These are phyloP conservation scores for Darevskia nairensis DNA, from an alignment of 2,797 vertebrate species.

Conservation along the genomic window DNA sequence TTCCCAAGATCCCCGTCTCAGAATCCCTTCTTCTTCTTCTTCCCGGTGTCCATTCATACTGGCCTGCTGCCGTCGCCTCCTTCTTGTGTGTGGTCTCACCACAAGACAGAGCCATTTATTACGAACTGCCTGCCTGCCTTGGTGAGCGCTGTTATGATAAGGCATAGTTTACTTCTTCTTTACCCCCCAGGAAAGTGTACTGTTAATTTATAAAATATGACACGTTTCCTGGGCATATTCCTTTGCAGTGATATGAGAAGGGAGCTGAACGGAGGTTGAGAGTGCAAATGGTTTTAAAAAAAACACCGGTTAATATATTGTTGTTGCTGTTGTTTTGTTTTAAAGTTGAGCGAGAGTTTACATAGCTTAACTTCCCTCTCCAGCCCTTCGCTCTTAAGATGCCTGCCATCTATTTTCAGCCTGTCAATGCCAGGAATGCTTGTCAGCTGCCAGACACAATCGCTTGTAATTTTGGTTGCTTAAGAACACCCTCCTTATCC, in stretches of 20 bases:
- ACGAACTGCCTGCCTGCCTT: conserved; percentile 9
- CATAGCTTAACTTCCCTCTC: not conserved
- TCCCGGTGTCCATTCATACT: conserved; percentile 27
- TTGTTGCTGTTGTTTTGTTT: not conserved
- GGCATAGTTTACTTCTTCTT: not conserved
- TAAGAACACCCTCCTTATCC: not conserved
- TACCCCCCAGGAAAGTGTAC: not conserved
- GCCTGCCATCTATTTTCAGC: not conserved
- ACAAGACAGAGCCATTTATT: conserved; percentile 42
- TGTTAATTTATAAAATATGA: conserved; percentile 29
- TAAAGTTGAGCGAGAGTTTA: conserved; percentile 6
- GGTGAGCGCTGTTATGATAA: conserved; percentile 27
- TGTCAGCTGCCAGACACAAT: not conserved
- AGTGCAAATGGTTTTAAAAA: not conserved
- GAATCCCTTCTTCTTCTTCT: conserved; percentile 36
- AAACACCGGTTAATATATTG: conserved; percentile 5
- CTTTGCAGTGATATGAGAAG: not conserved
- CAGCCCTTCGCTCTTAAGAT: conserved; percentile 21
- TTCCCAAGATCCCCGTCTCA: conserved; percentile 33
- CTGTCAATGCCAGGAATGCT: conserved; percentile 1
- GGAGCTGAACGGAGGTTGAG: conserved; percentile 7
- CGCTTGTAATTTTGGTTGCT: not conserved
- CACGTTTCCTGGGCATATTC: not conserved
- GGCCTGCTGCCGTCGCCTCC: not conserved
- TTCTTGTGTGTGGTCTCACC: conserved; percentile 34